These are phyloP conservation scores for Dasysyrphus albostriatus DNA, from an alignment of 2,888 invertebrate genomes.

Conservation along the genomic window DNA sequence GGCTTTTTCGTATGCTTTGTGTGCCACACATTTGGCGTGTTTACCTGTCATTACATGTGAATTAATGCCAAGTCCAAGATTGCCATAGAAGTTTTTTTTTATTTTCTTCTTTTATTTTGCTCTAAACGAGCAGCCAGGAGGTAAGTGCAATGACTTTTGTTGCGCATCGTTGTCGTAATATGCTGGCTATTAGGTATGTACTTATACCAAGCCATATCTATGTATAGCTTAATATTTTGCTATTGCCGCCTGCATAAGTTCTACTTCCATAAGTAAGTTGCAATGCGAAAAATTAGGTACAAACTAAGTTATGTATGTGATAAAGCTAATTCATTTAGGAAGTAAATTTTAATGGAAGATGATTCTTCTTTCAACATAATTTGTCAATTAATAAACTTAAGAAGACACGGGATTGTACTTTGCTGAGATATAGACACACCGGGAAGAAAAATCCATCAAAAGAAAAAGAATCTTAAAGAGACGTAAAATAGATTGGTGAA, in stretches of 20 bases:
- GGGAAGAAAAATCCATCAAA: background rate
- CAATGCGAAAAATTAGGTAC: constrained; percentile 47
- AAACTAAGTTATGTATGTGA: background rate
- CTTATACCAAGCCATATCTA: background rate
- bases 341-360: constrained; percentile 1
- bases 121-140: constrained; percentile 56
- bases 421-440: background rate
- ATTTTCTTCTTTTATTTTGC: background rate
- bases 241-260: constrained; percentile 35
- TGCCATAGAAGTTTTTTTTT: constrained; percentile 59
- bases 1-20: constrained; percentile 44
- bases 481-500: too few relatives aligned
- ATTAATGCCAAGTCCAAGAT: constrained; percentile 75
- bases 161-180: constrained; percentile 54
- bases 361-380: constrained; percentile 16
- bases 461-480: background rate
- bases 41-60: constrained; percentile 75
- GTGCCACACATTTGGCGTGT: constrained; percentile 73
- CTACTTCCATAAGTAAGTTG: constrained; percentile 33
- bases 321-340: constrained; percentile 6
- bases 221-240: background rate
- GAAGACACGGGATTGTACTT: background rate
- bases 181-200: constrained; percentile 48
- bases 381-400: background rate
- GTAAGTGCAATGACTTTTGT: constrained; percentile 70